Base-by-base conservation (phyloP, 1,140 invertebrate species). In the Hormaphis cornu region DNA sequence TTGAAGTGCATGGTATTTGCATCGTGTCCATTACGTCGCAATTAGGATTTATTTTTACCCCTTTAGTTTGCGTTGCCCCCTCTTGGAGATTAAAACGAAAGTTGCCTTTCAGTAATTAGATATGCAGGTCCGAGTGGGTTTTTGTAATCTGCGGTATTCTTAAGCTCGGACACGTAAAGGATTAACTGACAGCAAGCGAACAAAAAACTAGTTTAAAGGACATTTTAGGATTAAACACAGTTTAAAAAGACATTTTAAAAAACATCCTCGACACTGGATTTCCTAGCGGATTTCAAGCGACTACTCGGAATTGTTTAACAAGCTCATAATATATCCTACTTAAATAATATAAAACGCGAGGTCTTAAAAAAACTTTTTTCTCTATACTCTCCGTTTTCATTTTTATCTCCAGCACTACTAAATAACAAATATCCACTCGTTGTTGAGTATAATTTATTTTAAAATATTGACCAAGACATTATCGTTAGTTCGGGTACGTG, bases 221-320 rank as follows among this genome's bases (percentile, higher is more conserved):
- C 61, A 48, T 66, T 66, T 50, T 66, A 66, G 61, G 61, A 66
- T 66, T 66, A 66, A 50, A 48, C 28, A 16, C 42, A 66, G 61
- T 66, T 66, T 66, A 66, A 66, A 66, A 66, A 66, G 61, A 50
- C 61, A 66, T 66, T 48, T 66, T 10, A 66, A 66, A 61, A 66
- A 46, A 48, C 61, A 66, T 48, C 28, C 42, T 30, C 37, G 44
- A 50, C 61, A 66, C 61, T 66, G 61, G 61, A 66, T 66, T 66
- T 50, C 12, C 28, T 50, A 22, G 18, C 61, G 24, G 61, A 24
- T 50, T 63, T 63, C 50, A 66, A 66, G 61, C 40, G 16, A 28
- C 42, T 66, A 66, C 28, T 66, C 44, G 40, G 28, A 66, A 66
- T 66, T 66, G 48, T 66, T 50, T 0, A 63, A 30, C 35, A 46